A percentile compares a stretch with the other conserved stretches of the same genome.
phyloP scores from a whole-genome alignment of 2,888 invertebrate species.

The Ischnura elegans region DNA sequence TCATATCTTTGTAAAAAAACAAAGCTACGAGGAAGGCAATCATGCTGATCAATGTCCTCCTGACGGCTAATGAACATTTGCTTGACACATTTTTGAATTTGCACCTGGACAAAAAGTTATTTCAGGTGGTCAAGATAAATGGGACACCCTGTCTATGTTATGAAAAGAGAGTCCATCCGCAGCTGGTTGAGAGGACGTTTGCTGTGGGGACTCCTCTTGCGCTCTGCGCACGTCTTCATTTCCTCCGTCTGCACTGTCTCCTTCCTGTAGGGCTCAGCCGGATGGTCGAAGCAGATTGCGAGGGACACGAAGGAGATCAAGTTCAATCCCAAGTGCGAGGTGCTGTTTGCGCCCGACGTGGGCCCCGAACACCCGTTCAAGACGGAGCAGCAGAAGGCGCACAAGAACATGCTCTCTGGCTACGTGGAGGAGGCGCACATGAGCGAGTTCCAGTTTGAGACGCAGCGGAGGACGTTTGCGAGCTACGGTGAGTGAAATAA shows the following conservation, averaged over 20 bases:
- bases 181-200: too few relatives aligned
- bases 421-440: constrained; percentile 97
- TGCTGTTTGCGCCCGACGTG: constrained; percentile 93
- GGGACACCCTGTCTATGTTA: too few relatives aligned
- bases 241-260: neutral
- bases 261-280: constrained; percentile 12
- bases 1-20: too few relatives aligned
- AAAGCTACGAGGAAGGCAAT: too few relatives aligned
- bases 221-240: neutral
- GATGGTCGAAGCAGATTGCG: constrained; percentile 82
- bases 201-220: too few relatives aligned
- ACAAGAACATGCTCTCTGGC: constrained; percentile 95
- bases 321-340: constrained; percentile 96
- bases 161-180: too few relatives aligned
- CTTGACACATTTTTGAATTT: too few relatives aligned
- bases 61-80: too few relatives aligned
- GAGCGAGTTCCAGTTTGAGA: constrained; percentile 98
- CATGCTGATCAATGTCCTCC: too few relatives aligned
- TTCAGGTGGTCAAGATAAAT: too few relatives aligned
- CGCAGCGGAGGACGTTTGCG: constrained; percentile 95
- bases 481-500: constrained; percentile 85
- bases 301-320: constrained; percentile 89
- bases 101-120: too few relatives aligned
- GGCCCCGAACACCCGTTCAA: constrained; percentile 97
- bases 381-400: constrained; percentile 92